Evolutionary conservation across 2,888 invertebrate genomes (phyloP).

Genomic region (Crioceris asparagi): DNA sequence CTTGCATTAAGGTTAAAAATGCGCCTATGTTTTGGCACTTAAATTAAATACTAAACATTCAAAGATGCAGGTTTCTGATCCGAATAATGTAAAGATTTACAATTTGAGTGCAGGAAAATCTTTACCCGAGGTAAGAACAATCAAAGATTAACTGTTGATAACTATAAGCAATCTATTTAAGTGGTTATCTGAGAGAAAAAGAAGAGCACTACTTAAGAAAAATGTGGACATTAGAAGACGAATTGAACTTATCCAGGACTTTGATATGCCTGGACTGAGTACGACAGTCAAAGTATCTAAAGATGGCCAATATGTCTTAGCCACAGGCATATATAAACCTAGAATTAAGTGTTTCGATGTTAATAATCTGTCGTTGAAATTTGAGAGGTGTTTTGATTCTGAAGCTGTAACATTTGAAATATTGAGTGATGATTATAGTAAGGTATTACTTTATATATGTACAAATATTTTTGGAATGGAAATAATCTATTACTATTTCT

Average conservation of each 20-base stretch:
- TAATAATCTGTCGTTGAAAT: conserved; percentile 89
- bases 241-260: conserved; percentile 96
- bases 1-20: too few species aligned
- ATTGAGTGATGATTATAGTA: conserved; percentile 92
- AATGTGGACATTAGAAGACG: conserved; percentile 81
- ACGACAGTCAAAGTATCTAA: conserved; percentile 72
- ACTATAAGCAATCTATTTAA: conserved; percentile 35
- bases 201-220: conserved; percentile 70
- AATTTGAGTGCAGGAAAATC: conserved; percentile 96
- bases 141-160: too few species aligned
- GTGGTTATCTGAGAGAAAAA: conserved; percentile 82
- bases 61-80: conserved; percentile 84
- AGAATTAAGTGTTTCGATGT: conserved; percentile 94
- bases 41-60: too few species aligned
- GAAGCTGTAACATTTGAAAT: conserved; percentile 91
- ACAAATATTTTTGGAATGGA: background rate
- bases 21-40: too few species aligned
- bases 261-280: conserved; percentile 96
- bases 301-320: conserved; percentile 87
- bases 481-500: conserved; percentile 31
- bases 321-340: conserved; percentile 94
- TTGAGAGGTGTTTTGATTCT: conserved; percentile 94
- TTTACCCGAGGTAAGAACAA: conserved; percentile 85
- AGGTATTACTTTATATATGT: conserved; percentile 45
- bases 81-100: conserved; percentile 95